phyloP scores from a whole-genome alignment of 2,113 vertebrate genomes.

The Prochilodus magdalenae region DNA sequence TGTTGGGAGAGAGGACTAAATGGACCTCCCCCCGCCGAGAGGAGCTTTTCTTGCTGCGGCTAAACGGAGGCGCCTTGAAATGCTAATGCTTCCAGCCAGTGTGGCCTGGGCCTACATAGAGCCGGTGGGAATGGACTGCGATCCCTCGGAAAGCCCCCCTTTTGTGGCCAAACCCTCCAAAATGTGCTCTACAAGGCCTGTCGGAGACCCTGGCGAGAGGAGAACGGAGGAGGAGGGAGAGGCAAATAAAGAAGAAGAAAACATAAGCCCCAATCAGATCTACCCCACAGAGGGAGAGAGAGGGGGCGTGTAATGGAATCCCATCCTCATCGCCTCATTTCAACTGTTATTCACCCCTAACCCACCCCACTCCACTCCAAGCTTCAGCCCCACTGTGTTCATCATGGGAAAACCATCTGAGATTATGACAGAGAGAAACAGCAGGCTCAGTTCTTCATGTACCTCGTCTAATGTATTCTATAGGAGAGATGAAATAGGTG shows the following conservation, averaged over 20 bases:
- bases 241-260: constrained; percentile 25
- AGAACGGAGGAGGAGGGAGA: constrained; percentile 40
- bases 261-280: constrained; percentile 38
- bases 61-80: constrained; percentile 92
- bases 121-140: constrained; percentile 88
- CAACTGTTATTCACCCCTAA: constrained; percentile 16
- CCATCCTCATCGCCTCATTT: constrained; percentile 40
- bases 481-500: not conserved
- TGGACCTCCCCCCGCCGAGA: constrained; percentile 87
- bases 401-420: not conserved
- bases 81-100: constrained; percentile 90
- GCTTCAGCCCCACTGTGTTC: not conserved
- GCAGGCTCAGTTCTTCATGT: not conserved
- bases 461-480: not conserved
- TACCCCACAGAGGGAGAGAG: constrained; percentile 52
- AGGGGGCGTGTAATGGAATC: constrained; percentile 66
- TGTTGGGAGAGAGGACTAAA: constrained; percentile 93
- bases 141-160: constrained; percentile 80
- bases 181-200: constrained; percentile 82
- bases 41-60: constrained; percentile 89
- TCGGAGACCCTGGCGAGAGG: constrained; percentile 69
- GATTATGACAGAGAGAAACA: not conserved
- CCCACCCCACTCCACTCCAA: not conserved
- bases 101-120: constrained; percentile 87
- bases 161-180: constrained; percentile 84